These are phyloP conservation scores for Philaenus spumarius DNA, from an alignment of 1,140 invertebrate genomes.

Conservation along the genomic window DNA sequence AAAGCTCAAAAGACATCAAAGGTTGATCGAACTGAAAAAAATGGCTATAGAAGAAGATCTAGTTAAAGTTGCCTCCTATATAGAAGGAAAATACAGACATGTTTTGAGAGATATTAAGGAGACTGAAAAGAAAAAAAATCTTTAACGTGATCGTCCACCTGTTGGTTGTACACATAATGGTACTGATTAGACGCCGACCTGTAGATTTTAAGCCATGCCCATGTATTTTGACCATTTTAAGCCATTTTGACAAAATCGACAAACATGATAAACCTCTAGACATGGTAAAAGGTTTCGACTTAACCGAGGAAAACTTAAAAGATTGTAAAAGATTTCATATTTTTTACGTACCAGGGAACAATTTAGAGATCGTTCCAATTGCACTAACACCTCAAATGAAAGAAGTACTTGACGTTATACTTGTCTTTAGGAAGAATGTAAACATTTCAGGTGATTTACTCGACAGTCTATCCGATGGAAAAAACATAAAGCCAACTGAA, in stretches of 20 bases:
- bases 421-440: neutral
- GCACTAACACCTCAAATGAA: conserved; percentile 4
- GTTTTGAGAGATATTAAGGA: no score
- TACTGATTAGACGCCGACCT: neutral
- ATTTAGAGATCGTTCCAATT: conserved; percentile 9
- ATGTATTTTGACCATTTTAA: no score
- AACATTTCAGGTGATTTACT: neutral
- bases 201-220: conserved; percentile 10
- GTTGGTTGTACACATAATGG: conserved; percentile 3
- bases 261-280: neutral
- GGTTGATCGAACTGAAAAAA: neutral
- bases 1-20: neutral
- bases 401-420: neutral
- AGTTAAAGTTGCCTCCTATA: no score
- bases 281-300: neutral
- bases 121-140: neutral
- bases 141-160: neutral
- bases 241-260: conserved; percentile 11
- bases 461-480: neutral
- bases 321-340: conserved; percentile 1
- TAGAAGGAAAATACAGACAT: no score
- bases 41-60: neutral
- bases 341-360: conserved; percentile 6
- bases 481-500: conserved; percentile 7
- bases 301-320: neutral